A percentile compares a stretch with the other conserved stretches of the same genome.
Evolutionary conservation across 2,113 vertebrate genomes (phyloP).

Genomic region (Caranx ignobilis): DNA sequence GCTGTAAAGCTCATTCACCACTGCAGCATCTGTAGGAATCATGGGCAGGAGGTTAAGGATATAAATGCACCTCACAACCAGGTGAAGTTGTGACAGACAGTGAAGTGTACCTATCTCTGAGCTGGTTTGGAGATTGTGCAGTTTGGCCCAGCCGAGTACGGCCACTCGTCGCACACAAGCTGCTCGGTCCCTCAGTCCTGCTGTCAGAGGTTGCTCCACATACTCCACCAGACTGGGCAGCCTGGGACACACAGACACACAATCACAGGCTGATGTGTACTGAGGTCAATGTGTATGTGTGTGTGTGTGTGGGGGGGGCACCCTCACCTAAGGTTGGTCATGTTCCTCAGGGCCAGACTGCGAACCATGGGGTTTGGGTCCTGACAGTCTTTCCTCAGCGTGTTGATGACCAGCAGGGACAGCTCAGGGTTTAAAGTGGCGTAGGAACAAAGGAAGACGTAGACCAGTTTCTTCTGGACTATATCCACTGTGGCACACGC

Average conservation of each 20-base stretch:
- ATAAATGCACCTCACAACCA: too few relatives aligned
- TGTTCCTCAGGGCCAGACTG: constrained; percentile 92
- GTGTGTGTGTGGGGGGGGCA: too few relatives aligned
- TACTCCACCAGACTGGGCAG: constrained; percentile 94
- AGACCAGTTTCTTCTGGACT: constrained; percentile 96
- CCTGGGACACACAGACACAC: constrained; percentile 74
- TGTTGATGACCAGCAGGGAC: constrained; percentile 94
- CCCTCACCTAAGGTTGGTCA: constrained; percentile 91
- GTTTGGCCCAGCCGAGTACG: constrained; percentile 94
- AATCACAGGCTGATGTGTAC: neutral
- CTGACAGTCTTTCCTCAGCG: constrained; percentile 93
- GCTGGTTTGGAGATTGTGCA: constrained; percentile 89
- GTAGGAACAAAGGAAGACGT: constrained; percentile 93
- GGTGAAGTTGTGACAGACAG: too few relatives aligned
- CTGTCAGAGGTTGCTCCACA: constrained; percentile 91
- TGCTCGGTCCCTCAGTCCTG: constrained; percentile 91
- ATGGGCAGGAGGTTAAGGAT: too few relatives aligned
- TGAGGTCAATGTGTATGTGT: too few relatives aligned
- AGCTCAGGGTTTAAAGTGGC: constrained; percentile 91
- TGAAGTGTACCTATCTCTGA: constrained; percentile 87
- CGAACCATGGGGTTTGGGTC: constrained; percentile 95
- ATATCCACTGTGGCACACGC: constrained; percentile 92
- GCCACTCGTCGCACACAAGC: constrained; percentile 94
- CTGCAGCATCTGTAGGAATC: constrained; percentile 83
- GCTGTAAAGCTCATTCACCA: constrained; percentile 97